Evolutionary conservation across 2,113 vertebrate genomes (phyloP).

Genomic region (Rhineura floridana): DNA sequence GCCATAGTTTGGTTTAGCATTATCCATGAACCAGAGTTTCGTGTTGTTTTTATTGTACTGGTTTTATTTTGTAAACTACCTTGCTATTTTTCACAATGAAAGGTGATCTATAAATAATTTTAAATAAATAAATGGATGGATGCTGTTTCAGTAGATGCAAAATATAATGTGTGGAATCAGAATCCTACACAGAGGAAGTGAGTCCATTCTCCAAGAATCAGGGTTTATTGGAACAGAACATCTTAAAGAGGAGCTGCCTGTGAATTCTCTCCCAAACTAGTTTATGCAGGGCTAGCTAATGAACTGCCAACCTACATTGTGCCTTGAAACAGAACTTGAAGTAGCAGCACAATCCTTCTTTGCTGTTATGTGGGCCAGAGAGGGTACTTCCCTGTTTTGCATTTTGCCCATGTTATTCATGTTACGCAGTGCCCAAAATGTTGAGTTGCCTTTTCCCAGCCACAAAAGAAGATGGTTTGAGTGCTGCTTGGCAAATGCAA

Average conservation of each 20-base stretch:
- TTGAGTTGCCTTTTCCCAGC: not conserved
- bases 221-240: not conserved
- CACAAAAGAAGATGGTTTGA: not conserved
- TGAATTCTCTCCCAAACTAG: not conserved
- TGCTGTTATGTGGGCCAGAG: not conserved
- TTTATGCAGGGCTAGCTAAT: not conserved
- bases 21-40: no score
- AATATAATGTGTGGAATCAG: not conserved
- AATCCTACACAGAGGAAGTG: not conserved
- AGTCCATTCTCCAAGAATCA: no score
- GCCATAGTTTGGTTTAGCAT: no score
- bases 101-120: no score
- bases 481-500: not conserved
- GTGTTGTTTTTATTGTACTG: no score
- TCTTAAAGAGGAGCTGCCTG: not conserved
- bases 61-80: no score
- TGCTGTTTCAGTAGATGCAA: fast-evolving
- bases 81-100: no score
- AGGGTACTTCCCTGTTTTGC: not conserved
- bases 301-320: not conserved
- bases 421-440: not conserved
- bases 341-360: not conserved
- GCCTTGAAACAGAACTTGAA: not conserved
- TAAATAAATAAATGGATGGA: not conserved
- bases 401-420: not conserved